Percentiles rank a stretch among this genome's conserved stretches.
Evolutionary conservation across 2,888 invertebrate genomes (phyloP).

Genomic region (Gastracanthus pulcherrimus): DNA sequence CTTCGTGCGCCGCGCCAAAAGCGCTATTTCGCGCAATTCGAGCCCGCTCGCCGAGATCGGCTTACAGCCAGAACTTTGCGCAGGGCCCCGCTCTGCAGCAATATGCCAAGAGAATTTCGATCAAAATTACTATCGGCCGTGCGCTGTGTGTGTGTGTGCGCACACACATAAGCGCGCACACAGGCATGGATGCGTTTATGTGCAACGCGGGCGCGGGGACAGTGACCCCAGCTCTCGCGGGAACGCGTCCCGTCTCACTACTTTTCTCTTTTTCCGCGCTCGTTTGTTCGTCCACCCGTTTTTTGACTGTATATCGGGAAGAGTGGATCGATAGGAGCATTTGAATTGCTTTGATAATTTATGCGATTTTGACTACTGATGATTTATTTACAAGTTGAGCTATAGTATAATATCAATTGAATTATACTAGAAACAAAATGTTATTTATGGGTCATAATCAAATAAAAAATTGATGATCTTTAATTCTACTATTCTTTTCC

Average conservation of each 20-base stretch:
- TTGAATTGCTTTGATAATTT: no score
- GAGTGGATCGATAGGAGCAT: no score
- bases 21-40: not conserved
- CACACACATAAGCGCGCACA: not conserved
- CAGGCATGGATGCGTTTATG: not conserved
- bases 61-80: conserved; percentile 27
- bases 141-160: not conserved
- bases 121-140: conserved; percentile 33
- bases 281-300: no score
- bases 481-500: no score
- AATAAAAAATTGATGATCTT: no score
- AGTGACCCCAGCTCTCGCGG: not conserved
- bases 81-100: not conserved
- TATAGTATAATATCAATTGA: no score
- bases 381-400: no score
- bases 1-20: not conserved
- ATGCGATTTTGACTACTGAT: no score
- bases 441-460: no score
- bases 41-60: conserved; percentile 18
- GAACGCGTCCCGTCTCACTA: conserved; percentile 12
- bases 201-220: not conserved
- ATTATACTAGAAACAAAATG: no score
- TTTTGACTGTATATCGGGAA: no score
- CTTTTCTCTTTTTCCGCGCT: conserved; percentile 4
- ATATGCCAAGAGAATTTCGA: conserved; percentile 44